A percentile compares a stretch with the other conserved stretches of the same genome.
These are phyloP conservation scores for Thunnus maccoyii DNA, from an alignment of 2,113 vertebrate species.

Conservation along the genomic window DNA sequence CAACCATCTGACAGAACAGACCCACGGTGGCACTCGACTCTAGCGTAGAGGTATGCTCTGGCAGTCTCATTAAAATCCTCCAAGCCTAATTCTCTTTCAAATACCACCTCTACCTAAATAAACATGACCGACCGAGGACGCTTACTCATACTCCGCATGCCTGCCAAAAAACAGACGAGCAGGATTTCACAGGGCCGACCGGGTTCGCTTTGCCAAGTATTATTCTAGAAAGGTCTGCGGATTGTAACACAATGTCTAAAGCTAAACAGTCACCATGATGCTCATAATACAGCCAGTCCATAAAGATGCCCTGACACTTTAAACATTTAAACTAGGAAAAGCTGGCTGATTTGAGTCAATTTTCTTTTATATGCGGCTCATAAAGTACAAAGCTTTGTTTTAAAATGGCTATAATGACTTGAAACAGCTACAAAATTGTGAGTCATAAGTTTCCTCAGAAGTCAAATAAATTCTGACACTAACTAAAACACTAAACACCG, in stretches of 20 bases:
- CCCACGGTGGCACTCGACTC: slow-evolving; percentile 38
- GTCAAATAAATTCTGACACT: slow-evolving; percentile 39
- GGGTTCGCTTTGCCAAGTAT: slow-evolving; percentile 1
- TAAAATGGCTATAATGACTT: slow-evolving; percentile 32
- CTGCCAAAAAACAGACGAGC: slow-evolving; percentile 43
- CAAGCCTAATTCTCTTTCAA: slow-evolving; percentile 62
- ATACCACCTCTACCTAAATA: slow-evolving; percentile 62
- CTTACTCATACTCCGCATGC: slow-evolving; percentile 47
- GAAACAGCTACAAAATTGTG: slow-evolving; percentile 13
- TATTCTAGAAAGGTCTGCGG: slow-evolving; percentile 30
- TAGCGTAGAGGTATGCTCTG: neutral
- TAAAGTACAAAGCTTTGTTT: slow-evolving; percentile 47
- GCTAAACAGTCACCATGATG: slow-evolving; percentile 33
- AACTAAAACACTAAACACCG: slow-evolving; percentile 27
- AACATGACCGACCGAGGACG: slow-evolving; percentile 49
- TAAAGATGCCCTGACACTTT: slow-evolving; percentile 48
- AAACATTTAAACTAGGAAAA: slow-evolving; percentile 40
- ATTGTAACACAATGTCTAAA: slow-evolving; percentile 36
- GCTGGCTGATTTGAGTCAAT: slow-evolving; percentile 11
- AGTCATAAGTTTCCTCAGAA: slow-evolving; percentile 35
- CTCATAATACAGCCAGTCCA: slow-evolving; percentile 43
- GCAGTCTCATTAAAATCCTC: slow-evolving; percentile 64
- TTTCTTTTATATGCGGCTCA: slow-evolving; percentile 34
- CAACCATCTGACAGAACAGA: slow-evolving; percentile 48
- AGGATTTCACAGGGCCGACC: slow-evolving; percentile 41